phyloP scores from a whole-genome alignment of 2,888 invertebrate genomes.

The Parnassius glacialis region DNA sequence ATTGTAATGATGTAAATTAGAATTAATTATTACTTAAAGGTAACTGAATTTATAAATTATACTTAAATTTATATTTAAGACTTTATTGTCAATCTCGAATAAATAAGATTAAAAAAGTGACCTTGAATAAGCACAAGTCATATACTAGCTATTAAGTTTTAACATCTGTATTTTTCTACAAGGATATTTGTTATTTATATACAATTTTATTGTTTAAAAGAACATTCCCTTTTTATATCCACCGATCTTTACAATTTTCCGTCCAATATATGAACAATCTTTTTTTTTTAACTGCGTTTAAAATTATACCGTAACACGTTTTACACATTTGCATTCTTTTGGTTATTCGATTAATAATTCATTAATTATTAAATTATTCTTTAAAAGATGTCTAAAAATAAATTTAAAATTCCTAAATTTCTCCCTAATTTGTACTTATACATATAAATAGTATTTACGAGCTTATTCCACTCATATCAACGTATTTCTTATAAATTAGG shows the following conservation, averaged over 20 bases:
- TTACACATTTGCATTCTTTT: too few species aligned
- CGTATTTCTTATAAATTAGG: constrained; percentile 38
- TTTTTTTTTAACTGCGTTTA: not conserved
- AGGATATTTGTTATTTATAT: not conserved
- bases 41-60: not conserved
- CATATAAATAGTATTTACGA: constrained; percentile 10
- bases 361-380: too few species aligned
- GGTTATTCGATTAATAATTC: too few species aligned
- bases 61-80: constrained; percentile 9
- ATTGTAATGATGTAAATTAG: constrained; percentile 5
- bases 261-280: constrained; percentile 13
- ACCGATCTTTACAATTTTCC: constrained; percentile 21
- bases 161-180: constrained; percentile 26
- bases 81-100: constrained; percentile 3
- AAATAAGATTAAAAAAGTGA: not conserved
- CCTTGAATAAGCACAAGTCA: constrained; percentile 4
- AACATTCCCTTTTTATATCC: constrained; percentile 21
- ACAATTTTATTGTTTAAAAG: not conserved
- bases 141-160: constrained; percentile 1
- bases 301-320: too few species aligned
- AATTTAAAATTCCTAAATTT: too few species aligned
- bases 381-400: too few species aligned
- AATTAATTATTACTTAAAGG: too few species aligned
- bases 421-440: too few species aligned
- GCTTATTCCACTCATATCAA: constrained; percentile 34